A percentile compares a stretch with the other conserved stretches of the same genome.
These are phyloP conservation scores for Noctua janthe DNA, from an alignment of 2,888 invertebrate genomes.

Conservation along the genomic window DNA sequence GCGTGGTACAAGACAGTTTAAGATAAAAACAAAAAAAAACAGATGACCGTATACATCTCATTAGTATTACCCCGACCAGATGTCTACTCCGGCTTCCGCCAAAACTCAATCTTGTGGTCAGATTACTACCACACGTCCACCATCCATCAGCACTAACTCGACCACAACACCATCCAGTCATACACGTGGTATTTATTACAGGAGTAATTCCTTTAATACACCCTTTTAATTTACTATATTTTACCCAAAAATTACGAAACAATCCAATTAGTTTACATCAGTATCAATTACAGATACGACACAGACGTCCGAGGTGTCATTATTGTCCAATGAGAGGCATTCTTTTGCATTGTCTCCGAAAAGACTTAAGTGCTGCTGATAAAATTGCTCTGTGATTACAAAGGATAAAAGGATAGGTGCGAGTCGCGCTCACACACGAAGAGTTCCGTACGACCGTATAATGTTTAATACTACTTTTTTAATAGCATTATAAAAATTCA, in stretches of 20 bases:
- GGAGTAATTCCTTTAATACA: conserved; percentile 14
- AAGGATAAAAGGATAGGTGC: conserved; percentile 33
- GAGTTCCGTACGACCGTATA: background rate
- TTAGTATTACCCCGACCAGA: background rate
- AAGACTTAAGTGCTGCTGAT: conserved; percentile 38
- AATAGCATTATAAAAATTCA: background rate
- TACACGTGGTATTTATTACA: conserved; percentile 42
- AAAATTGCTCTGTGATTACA: conserved; percentile 55
- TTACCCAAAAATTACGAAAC: conserved; percentile 42
- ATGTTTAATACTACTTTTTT: background rate
- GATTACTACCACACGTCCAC: background rate
- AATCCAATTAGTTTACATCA: conserved; percentile 54
- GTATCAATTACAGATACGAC: conserved; percentile 58
- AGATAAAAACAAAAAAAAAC: background rate
- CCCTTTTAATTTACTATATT: background rate
- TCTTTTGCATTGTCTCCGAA: conserved; percentile 48
- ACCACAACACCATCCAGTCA: conserved; percentile 2
- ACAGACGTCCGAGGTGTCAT: conserved; percentile 48
- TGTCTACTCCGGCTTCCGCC: background rate
- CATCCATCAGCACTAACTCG: background rate
- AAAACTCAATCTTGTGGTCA: background rate
- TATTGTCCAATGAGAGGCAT: conserved; percentile 41
- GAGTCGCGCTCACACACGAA: background rate
- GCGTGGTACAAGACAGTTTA: no score
- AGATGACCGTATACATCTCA: no score